Base-by-base conservation (phyloP, 2,113 vertebrate genomes). In the Muntiacus reevesi region DNA sequence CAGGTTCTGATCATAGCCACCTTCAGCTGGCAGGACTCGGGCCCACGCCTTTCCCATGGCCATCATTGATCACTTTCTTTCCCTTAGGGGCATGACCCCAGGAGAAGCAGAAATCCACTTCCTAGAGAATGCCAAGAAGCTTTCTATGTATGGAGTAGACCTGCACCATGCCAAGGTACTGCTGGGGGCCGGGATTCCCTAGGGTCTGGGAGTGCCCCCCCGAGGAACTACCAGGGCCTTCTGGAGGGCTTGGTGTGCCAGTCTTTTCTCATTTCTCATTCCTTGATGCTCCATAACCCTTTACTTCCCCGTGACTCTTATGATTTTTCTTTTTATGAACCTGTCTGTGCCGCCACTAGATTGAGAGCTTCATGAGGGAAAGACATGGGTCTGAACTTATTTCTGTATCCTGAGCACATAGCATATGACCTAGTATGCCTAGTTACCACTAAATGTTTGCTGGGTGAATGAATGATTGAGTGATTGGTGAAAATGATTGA, bases 71-170 rank as follows among this genome's bases (percentile, higher is more conserved):
- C 33, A 11, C 36, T 83, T 95, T 96, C 54, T 97, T 97, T 95
- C 95, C 97, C 54, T 92, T 98, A 99, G 99, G 98, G 99, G 99
- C 96, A 99, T 99, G 99, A 99, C 99, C 52, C 99, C 99, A 0
- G 99, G 99, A 78, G 99, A 99, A 98, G 99, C 99, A 1, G 99
- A 99, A 99, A 99, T 99, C 93, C 99, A 99, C 98, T 99, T 99
- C 97, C 99, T 99, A 96, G 99, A 99, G 98, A 99, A 99, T 0
- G 99, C 99, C 33, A 99, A 99, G 99, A 99, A 99, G 98, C 99
- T 99, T 67, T 99, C 99, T 94, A 99, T 99, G 99, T 99, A 99
- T 0, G 99, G 99, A 40, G 99, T 99, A 36, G 99, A 99, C 98
- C 99, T 99, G 82, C 99, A 99, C 98, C 99, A 99, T 0, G 99